phyloP scores from a whole-genome alignment of 2,113 vertebrate genomes.

The Aspiorhynchus laticeps region DNA sequence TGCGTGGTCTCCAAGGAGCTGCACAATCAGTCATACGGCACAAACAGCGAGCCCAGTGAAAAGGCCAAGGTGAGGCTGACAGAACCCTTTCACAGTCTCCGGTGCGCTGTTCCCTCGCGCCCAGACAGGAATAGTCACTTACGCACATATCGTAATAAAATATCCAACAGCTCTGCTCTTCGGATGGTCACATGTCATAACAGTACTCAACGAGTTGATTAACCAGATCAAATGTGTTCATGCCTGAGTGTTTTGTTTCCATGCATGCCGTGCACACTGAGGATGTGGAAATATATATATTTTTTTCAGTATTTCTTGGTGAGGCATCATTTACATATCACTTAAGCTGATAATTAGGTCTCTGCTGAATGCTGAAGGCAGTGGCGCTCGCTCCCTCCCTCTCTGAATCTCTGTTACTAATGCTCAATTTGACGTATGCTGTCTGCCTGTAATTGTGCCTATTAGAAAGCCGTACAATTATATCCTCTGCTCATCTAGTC shows the following conservation, averaged over 20 bases:
- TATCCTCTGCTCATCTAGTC: not conserved
- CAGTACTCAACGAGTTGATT: slow-evolving; percentile 7
- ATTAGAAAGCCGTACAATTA: slow-evolving; percentile 15
- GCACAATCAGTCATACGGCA: slow-evolving; percentile 93
- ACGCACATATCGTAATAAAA: slow-evolving; percentile 14
- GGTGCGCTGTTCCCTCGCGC: not conserved
- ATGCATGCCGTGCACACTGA: slow-evolving; percentile 19
- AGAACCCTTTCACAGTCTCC: not conserved
- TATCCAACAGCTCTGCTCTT: slow-evolving; percentile 15
- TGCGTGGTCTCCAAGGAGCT: slow-evolving; percentile 99
- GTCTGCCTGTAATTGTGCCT: not conserved
- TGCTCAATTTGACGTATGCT: slow-evolving; percentile 19
- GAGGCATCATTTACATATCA: slow-evolving; percentile 40
- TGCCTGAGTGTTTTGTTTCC: slow-evolving; percentile 39
- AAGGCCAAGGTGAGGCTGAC: slow-evolving; percentile 90
- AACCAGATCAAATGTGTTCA: not conserved
- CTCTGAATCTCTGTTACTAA: not conserved
- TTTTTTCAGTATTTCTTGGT: slow-evolving; percentile 20
- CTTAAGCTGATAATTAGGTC: slow-evolving; percentile 31
- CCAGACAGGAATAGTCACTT: not conserved
- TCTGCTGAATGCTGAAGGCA: slow-evolving; percentile 35
- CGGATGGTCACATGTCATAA: slow-evolving; percentile 1
- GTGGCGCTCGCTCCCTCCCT: not conserved
- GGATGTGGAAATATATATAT: slow-evolving; percentile 17
- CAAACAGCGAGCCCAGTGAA: slow-evolving; percentile 94